A percentile compares a stretch with the other conserved stretches of the same genome.
Evolutionary conservation across 2,797 vertebrate species (phyloP).

Genomic region (Thripadectes ignobilis): DNA sequence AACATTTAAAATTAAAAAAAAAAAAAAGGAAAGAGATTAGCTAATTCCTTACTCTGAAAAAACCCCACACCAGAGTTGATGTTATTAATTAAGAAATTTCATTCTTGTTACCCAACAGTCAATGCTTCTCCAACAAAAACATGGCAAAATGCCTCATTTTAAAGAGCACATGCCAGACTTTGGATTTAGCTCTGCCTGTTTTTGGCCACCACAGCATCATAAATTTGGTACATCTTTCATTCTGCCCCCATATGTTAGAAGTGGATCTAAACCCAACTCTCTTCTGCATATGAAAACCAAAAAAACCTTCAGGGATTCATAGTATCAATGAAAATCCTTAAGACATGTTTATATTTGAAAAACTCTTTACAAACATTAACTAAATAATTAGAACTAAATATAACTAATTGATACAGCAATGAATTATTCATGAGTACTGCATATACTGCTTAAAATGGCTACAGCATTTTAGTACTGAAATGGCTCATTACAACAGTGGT

Average conservation of each 20-base stretch:
- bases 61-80: background rate
- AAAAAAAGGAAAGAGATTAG: background rate
- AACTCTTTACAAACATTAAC: conserved; percentile 1
- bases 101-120: background rate
- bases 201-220: background rate
- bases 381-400: conserved; percentile 18
- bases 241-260: background rate
- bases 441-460: conserved; percentile 1
- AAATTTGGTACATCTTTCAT: background rate
- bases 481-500: background rate
- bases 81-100: conserved; percentile 48
- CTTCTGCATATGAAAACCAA: background rate
- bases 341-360: background rate
- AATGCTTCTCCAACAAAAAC: conserved; percentile 49
- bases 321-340: background rate
- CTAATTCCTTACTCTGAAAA: background rate
- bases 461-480: background rate
- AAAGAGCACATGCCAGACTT: background rate
- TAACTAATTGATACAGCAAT: conserved; percentile 24
- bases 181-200: background rate
- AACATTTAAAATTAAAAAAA: background rate
- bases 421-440: background rate
- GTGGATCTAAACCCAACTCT: background rate
- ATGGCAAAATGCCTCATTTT: conserved; percentile 31
- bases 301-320: background rate